Conservation (phyloP, 2,797 vertebrate genomes). For the Scarus forsteni region DNA sequence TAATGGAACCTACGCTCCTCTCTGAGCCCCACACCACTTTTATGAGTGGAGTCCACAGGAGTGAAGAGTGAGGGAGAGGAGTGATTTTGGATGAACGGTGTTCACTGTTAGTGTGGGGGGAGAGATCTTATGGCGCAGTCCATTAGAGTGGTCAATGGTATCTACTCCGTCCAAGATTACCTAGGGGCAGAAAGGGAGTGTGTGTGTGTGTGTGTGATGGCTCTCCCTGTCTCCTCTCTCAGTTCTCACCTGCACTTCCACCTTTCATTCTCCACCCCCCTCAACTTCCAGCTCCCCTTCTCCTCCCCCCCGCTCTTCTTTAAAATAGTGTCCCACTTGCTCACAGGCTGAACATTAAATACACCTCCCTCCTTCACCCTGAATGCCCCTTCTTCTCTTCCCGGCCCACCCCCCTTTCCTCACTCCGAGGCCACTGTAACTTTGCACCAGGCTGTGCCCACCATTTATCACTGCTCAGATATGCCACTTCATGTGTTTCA, state of each 20-base stretch:
- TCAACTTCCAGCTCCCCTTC: conserved; percentile 7
- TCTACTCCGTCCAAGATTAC: conserved; percentile 66
- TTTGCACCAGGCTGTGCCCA: conserved; percentile 32
- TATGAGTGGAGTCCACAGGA: conserved; percentile 68
- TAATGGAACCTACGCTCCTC: conserved; percentile 77
- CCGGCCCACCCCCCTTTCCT: conserved; percentile 67
- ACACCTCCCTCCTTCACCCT: conserved; percentile 73
- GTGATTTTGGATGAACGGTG: conserved; percentile 60
- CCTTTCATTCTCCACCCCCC: conserved; percentile 32
- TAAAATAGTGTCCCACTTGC: conserved; percentile 77
- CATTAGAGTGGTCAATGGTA: conserved; percentile 81
- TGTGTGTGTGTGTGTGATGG: conserved; percentile 20
- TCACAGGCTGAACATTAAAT: conserved; percentile 83
- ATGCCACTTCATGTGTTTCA: not conserved
- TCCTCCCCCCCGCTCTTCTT: conserved; percentile 42
- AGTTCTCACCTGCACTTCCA: conserved; percentile 64
- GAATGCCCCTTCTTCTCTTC: conserved; percentile 52
- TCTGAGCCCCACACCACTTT: conserved; percentile 61
- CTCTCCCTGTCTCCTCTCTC: conserved; percentile 54
- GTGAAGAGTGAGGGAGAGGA: conserved; percentile 68
- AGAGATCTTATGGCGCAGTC: conserved; percentile 66
- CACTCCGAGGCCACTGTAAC: conserved; percentile 50
- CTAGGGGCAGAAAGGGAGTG: conserved; percentile 46
- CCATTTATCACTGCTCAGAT: conserved; percentile 48
- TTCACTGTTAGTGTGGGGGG: conserved; percentile 12